A percentile compares a stretch with the other conserved stretches of the same genome.
These are phyloP conservation scores for Liolophura sinensis DNA, from an alignment of 1,140 invertebrate species.

Conservation along the genomic window DNA sequence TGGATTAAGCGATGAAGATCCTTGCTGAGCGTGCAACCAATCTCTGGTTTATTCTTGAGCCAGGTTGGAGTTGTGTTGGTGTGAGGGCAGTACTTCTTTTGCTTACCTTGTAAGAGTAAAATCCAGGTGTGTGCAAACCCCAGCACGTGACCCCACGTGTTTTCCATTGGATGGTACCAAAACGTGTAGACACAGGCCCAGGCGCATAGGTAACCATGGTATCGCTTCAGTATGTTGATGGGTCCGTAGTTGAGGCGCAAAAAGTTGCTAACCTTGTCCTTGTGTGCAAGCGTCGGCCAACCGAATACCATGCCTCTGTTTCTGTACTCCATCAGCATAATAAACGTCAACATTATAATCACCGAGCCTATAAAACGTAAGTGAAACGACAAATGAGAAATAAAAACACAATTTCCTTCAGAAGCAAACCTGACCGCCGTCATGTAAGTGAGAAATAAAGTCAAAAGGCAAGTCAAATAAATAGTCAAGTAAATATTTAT, in stretches of 20 bases:
- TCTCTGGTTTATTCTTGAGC: no score
- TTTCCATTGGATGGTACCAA: constrained; percentile 27
- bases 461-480: no score
- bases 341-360: constrained; percentile 14
- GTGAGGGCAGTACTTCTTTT: neutral
- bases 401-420: no score
- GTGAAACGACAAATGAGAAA: no score
- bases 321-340: constrained; percentile 17
- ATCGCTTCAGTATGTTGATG: constrained; percentile 11
- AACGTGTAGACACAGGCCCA: constrained; percentile 22
- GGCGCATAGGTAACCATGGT: constrained; percentile 19
- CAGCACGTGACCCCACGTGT: constrained; percentile 18
- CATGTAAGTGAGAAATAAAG: no score
- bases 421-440: no score
- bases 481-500: no score
- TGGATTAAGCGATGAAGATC: no score
- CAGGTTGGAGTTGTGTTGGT: no score
- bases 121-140: constrained; percentile 21
- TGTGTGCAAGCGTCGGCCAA: constrained; percentile 11
- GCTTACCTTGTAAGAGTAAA: constrained; percentile 12
- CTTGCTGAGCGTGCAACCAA: no score
- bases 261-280: constrained; percentile 1
- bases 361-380: constrained; percentile 12
- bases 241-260: constrained; percentile 9
- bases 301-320: constrained; percentile 16